Evolutionary conservation across 2,113 vertebrate species (phyloP).

Genomic region (Eudyptes chrysolophus): DNA sequence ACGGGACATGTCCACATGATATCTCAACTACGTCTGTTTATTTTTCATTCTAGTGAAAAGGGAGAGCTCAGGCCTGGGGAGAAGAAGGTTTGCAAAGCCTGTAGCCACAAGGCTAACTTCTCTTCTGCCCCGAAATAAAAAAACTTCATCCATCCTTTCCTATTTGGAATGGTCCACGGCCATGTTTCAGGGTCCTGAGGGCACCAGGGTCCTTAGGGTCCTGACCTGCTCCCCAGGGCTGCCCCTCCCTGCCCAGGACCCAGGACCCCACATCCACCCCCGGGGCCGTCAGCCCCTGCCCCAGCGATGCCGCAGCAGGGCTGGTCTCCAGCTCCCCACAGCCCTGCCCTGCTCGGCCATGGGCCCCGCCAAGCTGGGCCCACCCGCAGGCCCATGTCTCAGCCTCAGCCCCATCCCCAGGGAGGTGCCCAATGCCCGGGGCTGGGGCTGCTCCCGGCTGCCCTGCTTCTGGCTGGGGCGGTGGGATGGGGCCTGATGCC

Average conservation of each 20-base stretch:
- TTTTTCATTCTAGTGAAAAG: neutral
- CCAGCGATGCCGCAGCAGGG: fast-evolving
- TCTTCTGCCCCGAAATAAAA: neutral
- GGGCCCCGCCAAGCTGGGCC: fast-evolving
- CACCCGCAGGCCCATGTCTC: fast-evolving
- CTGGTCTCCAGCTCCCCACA: neutral
- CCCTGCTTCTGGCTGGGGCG: fast-evolving
- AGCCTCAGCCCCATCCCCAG: neutral
- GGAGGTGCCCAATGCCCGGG: fast-evolving
- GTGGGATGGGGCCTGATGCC: too few relatives aligned
- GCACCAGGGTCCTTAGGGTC: too few relatives aligned
- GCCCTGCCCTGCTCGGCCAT: neutral
- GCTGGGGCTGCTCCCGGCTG: neutral
- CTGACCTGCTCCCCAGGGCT: neutral
- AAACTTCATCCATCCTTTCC: neutral
- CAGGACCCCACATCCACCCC: too few relatives aligned
- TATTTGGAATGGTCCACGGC: neutral
- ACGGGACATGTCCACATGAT: neutral
- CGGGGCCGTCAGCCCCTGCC: fast-evolving
- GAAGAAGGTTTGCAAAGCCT: neutral
- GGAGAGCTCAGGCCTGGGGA: neutral
- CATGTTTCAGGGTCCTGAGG: neutral
- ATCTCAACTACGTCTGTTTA: neutral
- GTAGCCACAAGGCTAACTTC: neutral
- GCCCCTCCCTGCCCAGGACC: fast-evolving